phyloP scores from a whole-genome alignment of 2,797 vertebrate genomes.

The Pygocentrus nattereri region DNA sequence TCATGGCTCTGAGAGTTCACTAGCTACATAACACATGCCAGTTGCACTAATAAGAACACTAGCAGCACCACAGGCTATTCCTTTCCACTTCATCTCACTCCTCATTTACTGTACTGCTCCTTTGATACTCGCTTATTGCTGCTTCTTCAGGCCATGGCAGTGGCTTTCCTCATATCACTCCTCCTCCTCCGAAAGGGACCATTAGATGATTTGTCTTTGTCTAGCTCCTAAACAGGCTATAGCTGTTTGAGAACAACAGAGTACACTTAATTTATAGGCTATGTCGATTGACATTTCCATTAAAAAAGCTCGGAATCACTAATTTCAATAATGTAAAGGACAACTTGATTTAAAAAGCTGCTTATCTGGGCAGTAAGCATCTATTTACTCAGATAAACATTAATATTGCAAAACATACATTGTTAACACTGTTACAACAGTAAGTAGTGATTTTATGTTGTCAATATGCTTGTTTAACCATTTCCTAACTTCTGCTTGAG shows the following conservation, averaged over 20 bases:
- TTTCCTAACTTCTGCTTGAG: too few species aligned
- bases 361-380: too few species aligned
- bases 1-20: constrained; percentile 44
- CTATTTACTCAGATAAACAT: too few species aligned
- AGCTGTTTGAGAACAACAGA: background rate
- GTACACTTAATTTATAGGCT: background rate
- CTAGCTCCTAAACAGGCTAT: background rate
- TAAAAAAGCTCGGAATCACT: too few species aligned
- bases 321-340: too few species aligned
- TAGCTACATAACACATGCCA: constrained; percentile 44
- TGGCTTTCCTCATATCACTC: background rate
- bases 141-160: constrained; percentile 11
- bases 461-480: too few species aligned
- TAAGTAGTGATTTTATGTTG: too few species aligned
- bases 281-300: too few species aligned
- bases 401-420: too few species aligned
- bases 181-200: constrained; percentile 1
- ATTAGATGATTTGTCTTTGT: constrained; percentile 16
- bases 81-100: constrained; percentile 51
- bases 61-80: constrained; percentile 59
- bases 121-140: constrained; percentile 48
- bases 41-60: constrained; percentile 60
- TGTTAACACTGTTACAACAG: too few species aligned
- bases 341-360: too few species aligned
- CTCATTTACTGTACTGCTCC: constrained; percentile 51